phyloP scores from a whole-genome alignment of 2,797 vertebrate genomes.

The Chrosomus eos region DNA sequence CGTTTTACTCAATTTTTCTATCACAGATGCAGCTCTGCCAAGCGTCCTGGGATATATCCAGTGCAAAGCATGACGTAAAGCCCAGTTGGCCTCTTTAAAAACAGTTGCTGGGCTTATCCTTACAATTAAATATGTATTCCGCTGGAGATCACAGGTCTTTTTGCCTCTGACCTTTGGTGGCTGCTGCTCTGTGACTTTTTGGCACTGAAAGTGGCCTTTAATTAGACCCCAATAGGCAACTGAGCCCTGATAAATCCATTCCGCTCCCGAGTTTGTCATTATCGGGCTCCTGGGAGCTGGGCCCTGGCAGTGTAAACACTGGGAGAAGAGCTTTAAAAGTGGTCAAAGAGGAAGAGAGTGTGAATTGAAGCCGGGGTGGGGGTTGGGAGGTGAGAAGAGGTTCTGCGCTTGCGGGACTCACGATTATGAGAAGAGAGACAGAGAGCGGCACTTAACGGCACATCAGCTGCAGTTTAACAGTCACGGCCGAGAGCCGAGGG shows the following conservation, averaged over 20 bases:
- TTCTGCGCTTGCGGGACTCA: constrained; percentile 2
- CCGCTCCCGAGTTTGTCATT: constrained; percentile 67
- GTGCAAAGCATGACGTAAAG: constrained; percentile 46
- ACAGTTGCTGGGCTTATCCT: constrained; percentile 51
- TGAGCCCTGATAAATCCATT: constrained; percentile 73
- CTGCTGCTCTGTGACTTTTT: constrained; percentile 58
- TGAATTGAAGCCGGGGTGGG: constrained; percentile 11
- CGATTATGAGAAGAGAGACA: constrained; percentile 41
- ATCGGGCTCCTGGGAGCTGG: constrained; percentile 69
- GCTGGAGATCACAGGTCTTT: constrained; percentile 62
- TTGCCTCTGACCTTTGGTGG: constrained; percentile 72
- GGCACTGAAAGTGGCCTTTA: constrained; percentile 67
- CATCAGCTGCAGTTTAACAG: constrained; percentile 54
- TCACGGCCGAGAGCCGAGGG: constrained; percentile 25
- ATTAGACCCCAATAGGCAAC: constrained; percentile 77
- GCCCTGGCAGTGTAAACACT: constrained; percentile 72
- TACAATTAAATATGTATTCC: constrained; percentile 74
- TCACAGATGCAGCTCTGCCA: neutral
- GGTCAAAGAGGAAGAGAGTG: constrained; percentile 5
- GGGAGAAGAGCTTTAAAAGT: constrained; percentile 33
- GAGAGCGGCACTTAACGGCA: constrained; percentile 51
- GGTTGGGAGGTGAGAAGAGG: constrained; percentile 28
- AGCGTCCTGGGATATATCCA: constrained; percentile 41
- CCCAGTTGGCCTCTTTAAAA: constrained; percentile 57
- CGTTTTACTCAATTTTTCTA: neutral